Evolutionary conservation across 2,888 invertebrate species (phyloP), one percentile per base, ranked within the genome.

Genomic region (Noctua janthina): DNA sequence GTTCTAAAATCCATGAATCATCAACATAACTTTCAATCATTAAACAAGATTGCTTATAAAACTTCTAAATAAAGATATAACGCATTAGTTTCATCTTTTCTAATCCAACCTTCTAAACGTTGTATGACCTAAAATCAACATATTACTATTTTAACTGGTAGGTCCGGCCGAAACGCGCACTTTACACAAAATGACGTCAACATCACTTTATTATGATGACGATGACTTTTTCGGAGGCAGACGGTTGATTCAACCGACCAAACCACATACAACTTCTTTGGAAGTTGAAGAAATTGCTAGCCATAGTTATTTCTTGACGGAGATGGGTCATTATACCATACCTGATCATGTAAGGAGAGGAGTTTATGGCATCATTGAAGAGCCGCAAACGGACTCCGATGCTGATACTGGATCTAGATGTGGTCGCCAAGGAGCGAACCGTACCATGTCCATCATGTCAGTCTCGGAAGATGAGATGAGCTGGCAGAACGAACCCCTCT

Each of bases 131-230:
- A 92, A 92, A 93, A 92, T 94, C 92, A 93, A 93, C 92, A 94
- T 95, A 94, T 93, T 95, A 94, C 93, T 95, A 95, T 96, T 96
- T 96, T 95, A 96, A 97, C 94, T 96, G 96, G 85, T 97, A 98
- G 98, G 98, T 97, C 97, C 98, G 89, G 97, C 97, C 88, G 98
- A 98, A 97, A 97, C 97, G 90, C 98, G 97, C 94, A 97, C 97
- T 88, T 97, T 98, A 94, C 97, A 97, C 96, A 97, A 97, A 97
- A 97, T 97, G 97, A 97, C 97, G 75, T 97, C 97, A 76, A 97
- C 97, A 71, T 97, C 97, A 82, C 96, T 97, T 82, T 97, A 97
- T 94, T 97, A 97, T 90, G 96, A 96, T 90, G 95, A 94, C 74
- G 93, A 94, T 91, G 97, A 97, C 89, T 97, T 97, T 90, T 92